Conservation (phyloP, 2,888 invertebrate species). For the Lacanobia oleracea region DNA sequence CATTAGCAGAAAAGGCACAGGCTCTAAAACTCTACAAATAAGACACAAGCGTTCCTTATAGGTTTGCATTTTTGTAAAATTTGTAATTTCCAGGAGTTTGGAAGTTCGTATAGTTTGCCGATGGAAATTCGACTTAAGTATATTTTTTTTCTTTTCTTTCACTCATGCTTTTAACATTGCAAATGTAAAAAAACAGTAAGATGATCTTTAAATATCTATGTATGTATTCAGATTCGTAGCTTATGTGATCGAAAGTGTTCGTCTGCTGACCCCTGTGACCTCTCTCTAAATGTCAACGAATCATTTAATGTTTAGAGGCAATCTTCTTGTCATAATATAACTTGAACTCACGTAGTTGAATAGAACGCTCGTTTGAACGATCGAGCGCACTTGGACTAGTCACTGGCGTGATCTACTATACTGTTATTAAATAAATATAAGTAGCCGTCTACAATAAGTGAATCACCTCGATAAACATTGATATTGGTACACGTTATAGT, state of each 20-base stretch:
- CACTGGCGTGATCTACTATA: background rate
- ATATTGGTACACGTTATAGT: conserved; percentile 18
- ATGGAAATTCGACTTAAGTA: too few relatives aligned
- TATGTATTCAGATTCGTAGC: conserved; percentile 3
- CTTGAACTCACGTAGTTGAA: background rate
- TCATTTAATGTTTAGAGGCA: conserved; percentile 19
- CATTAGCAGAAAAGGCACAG: background rate
- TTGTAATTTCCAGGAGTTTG: too few relatives aligned
- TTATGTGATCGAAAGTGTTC: conserved; percentile 29
- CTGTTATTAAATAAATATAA: conserved; percentile 4
- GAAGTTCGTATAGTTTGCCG: too few relatives aligned
- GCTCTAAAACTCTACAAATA: background rate
- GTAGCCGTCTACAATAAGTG: conserved; percentile 10
- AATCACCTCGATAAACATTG: conserved; percentile 31
- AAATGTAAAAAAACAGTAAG: background rate
- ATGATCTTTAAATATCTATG: background rate
- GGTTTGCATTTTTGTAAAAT: too few relatives aligned
- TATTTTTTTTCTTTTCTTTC: too few relatives aligned
- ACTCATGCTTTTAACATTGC: too few relatives aligned
- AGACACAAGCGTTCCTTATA: too few relatives aligned
- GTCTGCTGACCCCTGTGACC: conserved; percentile 37
- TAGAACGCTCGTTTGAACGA: background rate
- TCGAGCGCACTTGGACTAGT: background rate
- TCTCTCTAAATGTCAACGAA: conserved; percentile 37
- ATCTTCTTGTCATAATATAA: conserved; percentile 14